Conservation (phyloP, 2,888 invertebrate genomes). For the Oasisia sp. region DNA sequence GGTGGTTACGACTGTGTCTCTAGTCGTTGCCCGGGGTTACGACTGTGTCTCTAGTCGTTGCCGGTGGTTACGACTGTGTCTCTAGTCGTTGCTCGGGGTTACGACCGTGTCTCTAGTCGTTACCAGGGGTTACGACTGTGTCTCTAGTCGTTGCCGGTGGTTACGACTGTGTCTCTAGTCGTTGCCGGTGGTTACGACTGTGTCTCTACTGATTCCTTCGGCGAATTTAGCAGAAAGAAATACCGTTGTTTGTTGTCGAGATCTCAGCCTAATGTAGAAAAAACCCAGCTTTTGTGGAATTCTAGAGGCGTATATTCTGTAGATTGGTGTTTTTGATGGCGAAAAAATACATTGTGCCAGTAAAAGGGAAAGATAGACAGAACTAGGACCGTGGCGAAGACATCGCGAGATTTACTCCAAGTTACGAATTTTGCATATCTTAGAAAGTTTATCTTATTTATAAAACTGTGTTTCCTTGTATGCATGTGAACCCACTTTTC, state of each 20-base stretch:
- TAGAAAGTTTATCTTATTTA: background rate
- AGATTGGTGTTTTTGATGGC: no score
- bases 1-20: no score
- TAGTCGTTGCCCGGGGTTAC: background rate
- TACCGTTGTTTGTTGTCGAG: background rate
- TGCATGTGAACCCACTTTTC: no score
- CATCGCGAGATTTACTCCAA: no score
- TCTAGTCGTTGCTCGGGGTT: background rate
- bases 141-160: background rate
- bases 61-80: background rate
- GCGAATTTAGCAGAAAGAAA: background rate
- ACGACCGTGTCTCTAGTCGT: background rate
- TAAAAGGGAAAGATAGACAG: no score
- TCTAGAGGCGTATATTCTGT: no score
- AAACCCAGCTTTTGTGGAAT: no score
- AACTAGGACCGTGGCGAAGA: no score
- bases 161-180: background rate
- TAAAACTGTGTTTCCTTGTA: no score
- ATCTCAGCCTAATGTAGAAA: background rate
- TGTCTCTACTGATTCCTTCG: background rate
- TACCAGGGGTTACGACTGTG: background rate
- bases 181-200: no score
- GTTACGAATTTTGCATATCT: background rate
- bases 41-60: no score
- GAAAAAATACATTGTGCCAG: no score